Evolutionary conservation across 2,113 vertebrate genomes (phyloP).

Genomic region (Telmatochromis sp.): DNA sequence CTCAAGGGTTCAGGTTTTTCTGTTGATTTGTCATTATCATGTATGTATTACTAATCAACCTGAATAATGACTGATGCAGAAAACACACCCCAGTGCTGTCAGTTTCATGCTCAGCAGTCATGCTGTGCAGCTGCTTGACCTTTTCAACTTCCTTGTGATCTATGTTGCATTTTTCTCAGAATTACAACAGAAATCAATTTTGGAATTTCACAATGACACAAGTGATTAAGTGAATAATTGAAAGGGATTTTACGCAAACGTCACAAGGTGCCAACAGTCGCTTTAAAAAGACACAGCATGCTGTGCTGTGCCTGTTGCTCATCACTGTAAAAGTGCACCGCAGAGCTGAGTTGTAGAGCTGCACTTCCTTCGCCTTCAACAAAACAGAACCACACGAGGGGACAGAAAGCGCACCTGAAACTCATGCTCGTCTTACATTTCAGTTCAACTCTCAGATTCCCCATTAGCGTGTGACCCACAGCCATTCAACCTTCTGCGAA

Average conservation of each 20-base stretch:
- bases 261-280: not conserved
- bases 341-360: not conserved
- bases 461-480: not conserved
- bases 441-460: not conserved
- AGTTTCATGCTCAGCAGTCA: not conserved
- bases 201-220: not conserved
- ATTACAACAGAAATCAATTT: not conserved
- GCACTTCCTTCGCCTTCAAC: not conserved
- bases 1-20: not conserved
- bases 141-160: not conserved
- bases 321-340: not conserved
- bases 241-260: not conserved
- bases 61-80: not conserved
- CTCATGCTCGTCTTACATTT: not conserved
- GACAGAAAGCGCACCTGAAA: conserved; percentile 26
- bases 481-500: not conserved
- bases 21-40: not conserved
- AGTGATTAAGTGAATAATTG: not conserved
- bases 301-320: not conserved
- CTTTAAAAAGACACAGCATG: not conserved
- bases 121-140: not conserved
- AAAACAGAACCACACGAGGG: not conserved
- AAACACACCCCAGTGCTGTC: not conserved
- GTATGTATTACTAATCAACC: not conserved
- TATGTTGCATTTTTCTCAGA: not conserved